Evolutionary conservation across 2,113 vertebrate species (phyloP), one percentile per base, ranked within the genome.

Genomic region (Heteronetta atricapilla): DNA sequence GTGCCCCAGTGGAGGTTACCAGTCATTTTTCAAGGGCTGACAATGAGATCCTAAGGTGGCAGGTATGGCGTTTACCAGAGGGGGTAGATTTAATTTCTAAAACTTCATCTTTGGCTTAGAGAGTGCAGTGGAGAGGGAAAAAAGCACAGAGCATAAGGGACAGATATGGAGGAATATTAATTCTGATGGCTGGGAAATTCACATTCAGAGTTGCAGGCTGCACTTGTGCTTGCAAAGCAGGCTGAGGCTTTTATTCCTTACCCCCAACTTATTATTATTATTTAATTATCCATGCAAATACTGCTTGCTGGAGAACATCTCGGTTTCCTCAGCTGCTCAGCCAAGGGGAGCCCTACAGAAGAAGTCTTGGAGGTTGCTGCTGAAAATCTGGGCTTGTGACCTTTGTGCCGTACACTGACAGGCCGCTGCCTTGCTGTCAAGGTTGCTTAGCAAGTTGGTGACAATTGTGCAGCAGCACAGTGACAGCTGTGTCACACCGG

Each of bases 401-500:
- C 55, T 86, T 80, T 29, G 66, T 31, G 13, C 4, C 1, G 0
- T 64, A 13, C 29, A 44, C 2, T 89, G 90, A 64, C 80, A 86
- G 52, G 40, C 34, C 56, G 72, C 78, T 64, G 11, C 62, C 40
- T 2, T 25, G 36, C 85, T 93, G 77, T 76, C 73, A 46, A 69
- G 48, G 77, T 85, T 96, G 86, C 90, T 89, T 90, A 82, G 59
- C 77, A 31, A 92, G 36, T 70, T 7, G 33, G 70, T 82, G 91
- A 93, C 88, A 94, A 60, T 16, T 81, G 64, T 48, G 28, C 46
- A 67, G 80, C 36, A 42, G 70, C 75, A 52, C 34, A 6, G 53
- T 92, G 90, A 79, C 86, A 93, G 58, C 76, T 64, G 29, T 86
- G 92, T 88, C 82, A 96, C 83, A 68, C 62, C 90, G 86, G 53